phyloP scores from a whole-genome alignment of 2,113 vertebrate species.

The Tamias sibiricus region DNA sequence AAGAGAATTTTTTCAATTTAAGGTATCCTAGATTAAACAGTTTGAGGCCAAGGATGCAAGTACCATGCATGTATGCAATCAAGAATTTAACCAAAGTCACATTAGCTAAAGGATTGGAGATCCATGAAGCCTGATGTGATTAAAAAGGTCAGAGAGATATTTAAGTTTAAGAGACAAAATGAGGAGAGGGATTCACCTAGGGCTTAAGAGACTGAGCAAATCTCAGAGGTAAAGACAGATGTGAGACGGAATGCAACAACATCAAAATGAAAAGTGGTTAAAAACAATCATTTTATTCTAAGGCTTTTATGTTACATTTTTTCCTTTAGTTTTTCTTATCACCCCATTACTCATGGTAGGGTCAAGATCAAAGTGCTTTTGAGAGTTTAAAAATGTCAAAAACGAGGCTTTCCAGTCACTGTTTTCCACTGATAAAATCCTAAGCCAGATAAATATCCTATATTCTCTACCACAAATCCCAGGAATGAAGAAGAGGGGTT shows the following conservation, averaged over 20 bases:
- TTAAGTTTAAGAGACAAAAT: neutral
- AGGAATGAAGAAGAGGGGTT: neutral
- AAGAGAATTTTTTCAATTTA: neutral
- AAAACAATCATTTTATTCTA: neutral
- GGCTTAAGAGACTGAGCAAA: neutral
- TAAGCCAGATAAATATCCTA: neutral
- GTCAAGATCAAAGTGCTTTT: constrained; percentile 1
- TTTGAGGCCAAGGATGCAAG: neutral
- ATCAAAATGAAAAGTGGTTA: neutral
- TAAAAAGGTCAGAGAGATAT: neutral
- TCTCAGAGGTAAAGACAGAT: neutral
- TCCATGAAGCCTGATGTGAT: neutral
- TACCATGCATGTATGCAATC: neutral
- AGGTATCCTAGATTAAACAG: neutral
- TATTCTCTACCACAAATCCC: neutral
- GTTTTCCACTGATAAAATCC: neutral
- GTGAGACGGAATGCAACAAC: neutral
- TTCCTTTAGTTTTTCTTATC: neutral
- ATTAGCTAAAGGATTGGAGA: neutral
- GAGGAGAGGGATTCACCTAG: neutral
- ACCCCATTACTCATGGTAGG: neutral
- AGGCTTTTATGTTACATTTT: neutral
- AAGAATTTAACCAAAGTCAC: neutral
- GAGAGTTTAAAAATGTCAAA: constrained; percentile 23
- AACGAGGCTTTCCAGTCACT: neutral